Conservation (phyloP, 2,888 invertebrate species). For the Belgica antarctica region DNA sequence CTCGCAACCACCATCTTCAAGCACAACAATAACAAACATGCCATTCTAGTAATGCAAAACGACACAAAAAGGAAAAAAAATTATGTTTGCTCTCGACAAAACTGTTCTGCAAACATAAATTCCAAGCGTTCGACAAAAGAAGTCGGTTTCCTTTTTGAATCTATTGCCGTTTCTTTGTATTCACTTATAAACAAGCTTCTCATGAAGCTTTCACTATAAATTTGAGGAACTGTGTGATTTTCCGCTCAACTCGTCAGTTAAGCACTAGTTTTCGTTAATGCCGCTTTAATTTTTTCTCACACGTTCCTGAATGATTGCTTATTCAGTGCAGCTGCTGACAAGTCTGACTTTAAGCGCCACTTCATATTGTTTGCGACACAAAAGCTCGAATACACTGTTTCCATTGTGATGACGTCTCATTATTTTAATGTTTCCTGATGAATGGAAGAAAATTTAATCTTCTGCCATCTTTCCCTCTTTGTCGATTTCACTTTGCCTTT, state of each 20-base stretch:
- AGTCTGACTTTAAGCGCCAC: no score
- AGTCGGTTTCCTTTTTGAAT: background rate
- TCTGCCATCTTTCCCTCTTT: background rate
- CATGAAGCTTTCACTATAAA: no score
- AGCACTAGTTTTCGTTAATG: no score
- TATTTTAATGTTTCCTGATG: slow-evolving; percentile 37
- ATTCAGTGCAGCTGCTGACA: no score
- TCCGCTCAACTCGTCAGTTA: no score
- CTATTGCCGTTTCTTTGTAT: background rate
- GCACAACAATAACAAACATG: background rate
- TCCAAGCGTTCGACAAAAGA: background rate
- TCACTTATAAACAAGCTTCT: no score
- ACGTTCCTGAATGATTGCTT: no score
- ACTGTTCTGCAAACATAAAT: slow-evolving; percentile 6
- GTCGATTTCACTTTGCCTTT: background rate
- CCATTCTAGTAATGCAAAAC: slow-evolving; percentile 36
- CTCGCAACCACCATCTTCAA: no score
- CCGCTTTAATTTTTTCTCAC: no score
- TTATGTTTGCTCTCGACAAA: slow-evolving; percentile 2
- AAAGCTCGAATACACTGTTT: background rate
- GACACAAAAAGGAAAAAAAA: slow-evolving; percentile 35
- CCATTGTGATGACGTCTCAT: slow-evolving; percentile 30
- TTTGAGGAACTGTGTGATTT: no score
- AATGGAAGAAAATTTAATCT: slow-evolving; percentile 10
- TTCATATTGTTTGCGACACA: background rate